Percentiles rank a stretch among this genome's conserved stretches.
These are phyloP conservation scores for Rhagonycha fulva DNA, from an alignment of 2,888 invertebrate genomes.

Conservation along the genomic window DNA sequence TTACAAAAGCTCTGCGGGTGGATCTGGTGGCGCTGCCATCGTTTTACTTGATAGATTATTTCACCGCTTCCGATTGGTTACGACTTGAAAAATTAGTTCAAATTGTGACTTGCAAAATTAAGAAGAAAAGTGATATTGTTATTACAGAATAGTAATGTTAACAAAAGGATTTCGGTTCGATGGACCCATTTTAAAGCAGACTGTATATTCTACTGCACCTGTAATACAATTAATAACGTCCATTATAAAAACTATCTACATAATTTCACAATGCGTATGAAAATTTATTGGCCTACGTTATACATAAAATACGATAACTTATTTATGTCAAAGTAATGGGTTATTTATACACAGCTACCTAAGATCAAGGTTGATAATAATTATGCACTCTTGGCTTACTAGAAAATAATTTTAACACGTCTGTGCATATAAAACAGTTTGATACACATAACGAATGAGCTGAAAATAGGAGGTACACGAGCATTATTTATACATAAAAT, in stretches of 20 bases:
- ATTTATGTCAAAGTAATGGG: conserved; percentile 25
- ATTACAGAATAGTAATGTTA: neutral
- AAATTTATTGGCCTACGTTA: neutral
- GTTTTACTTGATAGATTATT: neutral
- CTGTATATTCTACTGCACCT: neutral
- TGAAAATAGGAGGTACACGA: neutral
- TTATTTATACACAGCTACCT: conserved; percentile 26
- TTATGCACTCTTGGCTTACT: conserved; percentile 28
- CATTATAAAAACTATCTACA: neutral
- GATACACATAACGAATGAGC: neutral
- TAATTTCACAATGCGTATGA: neutral
- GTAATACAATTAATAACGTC: neutral
- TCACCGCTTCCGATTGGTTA: neutral
- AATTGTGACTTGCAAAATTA: neutral
- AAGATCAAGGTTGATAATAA: conserved; percentile 28
- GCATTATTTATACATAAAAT: neutral
- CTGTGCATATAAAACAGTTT: conserved; percentile 1
- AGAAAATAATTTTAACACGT: conserved; percentile 18
- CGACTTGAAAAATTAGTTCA: too few relatives aligned
- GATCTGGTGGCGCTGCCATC: neutral
- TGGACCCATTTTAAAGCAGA: neutral
- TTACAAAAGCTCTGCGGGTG: neutral
- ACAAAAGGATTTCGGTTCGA: neutral
- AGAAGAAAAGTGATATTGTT: neutral
- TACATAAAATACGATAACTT: conserved; percentile 20